These are phyloP conservation scores for Ctenochaetus hawaiiensis DNA, from an alignment of 2,797 vertebrate species.

Conservation along the genomic window DNA sequence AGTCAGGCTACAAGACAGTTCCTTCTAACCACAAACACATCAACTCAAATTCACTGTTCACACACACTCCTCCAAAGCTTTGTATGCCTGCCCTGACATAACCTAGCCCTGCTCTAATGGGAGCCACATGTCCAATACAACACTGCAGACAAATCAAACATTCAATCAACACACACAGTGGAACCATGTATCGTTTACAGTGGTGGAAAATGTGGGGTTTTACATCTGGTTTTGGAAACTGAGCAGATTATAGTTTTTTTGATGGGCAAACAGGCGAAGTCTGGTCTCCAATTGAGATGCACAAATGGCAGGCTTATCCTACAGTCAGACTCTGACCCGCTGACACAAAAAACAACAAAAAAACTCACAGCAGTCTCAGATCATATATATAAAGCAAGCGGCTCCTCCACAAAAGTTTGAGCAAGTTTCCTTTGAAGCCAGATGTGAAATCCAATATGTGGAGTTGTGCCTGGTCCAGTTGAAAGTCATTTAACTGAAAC, in stretches of 20 bases:
- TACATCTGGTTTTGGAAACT: constrained; percentile 66
- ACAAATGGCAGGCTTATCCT: constrained; percentile 55
- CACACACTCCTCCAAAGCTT: constrained; percentile 70
- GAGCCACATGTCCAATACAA: constrained; percentile 73
- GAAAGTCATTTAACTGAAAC: constrained; percentile 57
- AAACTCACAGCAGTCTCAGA: constrained; percentile 42
- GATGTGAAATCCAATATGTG: constrained; percentile 61
- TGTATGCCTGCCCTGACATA: constrained; percentile 68
- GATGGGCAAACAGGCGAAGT: constrained; percentile 50
- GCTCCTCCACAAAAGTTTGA: constrained; percentile 47
- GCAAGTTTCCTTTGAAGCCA: constrained; percentile 70
- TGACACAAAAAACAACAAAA: constrained; percentile 23
- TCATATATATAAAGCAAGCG: constrained; percentile 37
- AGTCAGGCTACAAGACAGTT: constrained; percentile 62
- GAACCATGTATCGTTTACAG: constrained; percentile 63
- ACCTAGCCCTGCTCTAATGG: constrained; percentile 71
- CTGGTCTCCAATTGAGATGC: constrained; percentile 61
- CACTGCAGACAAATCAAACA: constrained; percentile 66
- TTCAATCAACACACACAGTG: constrained; percentile 73
- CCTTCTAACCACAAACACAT: constrained; percentile 66
- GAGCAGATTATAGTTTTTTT: constrained; percentile 39
- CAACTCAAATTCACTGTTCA: constrained; percentile 72
- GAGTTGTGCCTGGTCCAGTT: constrained; percentile 36
- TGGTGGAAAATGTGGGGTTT: constrained; percentile 70
- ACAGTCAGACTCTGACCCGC: constrained; percentile 39